These are phyloP conservation scores for Megaleporinus macrocephalus DNA, from an alignment of 2,113 vertebrate genomes.

Conservation along the genomic window DNA sequence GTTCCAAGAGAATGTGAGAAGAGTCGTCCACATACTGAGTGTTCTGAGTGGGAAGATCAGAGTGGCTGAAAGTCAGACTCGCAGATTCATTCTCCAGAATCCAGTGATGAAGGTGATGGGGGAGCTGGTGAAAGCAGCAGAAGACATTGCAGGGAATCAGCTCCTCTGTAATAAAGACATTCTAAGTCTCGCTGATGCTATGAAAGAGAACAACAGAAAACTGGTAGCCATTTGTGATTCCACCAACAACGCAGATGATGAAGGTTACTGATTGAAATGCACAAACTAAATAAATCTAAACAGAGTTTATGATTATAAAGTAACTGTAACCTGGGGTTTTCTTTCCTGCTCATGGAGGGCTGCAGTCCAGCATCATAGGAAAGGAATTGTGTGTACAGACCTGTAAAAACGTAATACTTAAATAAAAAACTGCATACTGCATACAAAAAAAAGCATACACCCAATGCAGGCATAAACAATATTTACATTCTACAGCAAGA, in stretches of 20 bases:
- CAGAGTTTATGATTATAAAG: too few species aligned
- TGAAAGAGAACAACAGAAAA: neutral
- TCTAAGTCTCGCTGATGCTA: neutral
- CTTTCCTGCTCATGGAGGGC: too few species aligned
- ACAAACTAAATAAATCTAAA: neutral
- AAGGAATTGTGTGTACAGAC: too few species aligned
- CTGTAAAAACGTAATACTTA: too few species aligned
- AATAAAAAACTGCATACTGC: too few species aligned
- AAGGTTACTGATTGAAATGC: neutral
- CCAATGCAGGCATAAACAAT: too few species aligned
- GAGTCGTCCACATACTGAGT: neutral
- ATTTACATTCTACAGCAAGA: too few species aligned
- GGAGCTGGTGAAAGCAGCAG: conserved; percentile 3
- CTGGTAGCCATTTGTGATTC: neutral
- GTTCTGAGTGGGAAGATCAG: conserved; percentile 20
- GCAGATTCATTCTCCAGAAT: conserved; percentile 33
- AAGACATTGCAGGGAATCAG: neutral
- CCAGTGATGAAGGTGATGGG: conserved; percentile 32
- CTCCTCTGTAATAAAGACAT: neutral
- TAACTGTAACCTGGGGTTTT: too few species aligned
- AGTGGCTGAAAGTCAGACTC: conserved; percentile 19
- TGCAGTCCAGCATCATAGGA: too few species aligned
- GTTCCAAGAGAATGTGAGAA: conserved; percentile 25
- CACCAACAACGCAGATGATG: neutral
- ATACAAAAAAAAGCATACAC: too few species aligned